Evolutionary conservation across 2,113 vertebrate species (phyloP).

Genomic region (Stigmatopora argus): DNA sequence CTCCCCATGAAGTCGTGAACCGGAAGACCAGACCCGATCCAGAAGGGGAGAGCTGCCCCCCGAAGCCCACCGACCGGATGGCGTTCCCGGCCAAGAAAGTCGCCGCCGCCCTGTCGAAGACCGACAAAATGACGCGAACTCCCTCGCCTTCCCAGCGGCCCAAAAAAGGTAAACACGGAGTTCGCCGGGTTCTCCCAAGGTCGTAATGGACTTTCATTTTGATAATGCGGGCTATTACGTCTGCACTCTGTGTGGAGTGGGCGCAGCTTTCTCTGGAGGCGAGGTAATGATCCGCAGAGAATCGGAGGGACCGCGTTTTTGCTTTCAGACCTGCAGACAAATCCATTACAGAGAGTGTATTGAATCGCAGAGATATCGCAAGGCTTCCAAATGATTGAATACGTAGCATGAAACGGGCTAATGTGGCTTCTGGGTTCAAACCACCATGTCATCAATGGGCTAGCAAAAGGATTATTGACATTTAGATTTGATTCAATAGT

Average conservation of each 20-base stretch:
- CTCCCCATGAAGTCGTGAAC: constrained; percentile 39
- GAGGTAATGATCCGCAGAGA: constrained; percentile 15
- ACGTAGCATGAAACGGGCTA: not conserved
- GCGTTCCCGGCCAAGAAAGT: constrained; percentile 46
- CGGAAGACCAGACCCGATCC: constrained; percentile 42
- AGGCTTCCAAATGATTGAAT: too few relatives aligned
- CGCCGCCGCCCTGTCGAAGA: constrained; percentile 37
- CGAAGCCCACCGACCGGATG: constrained; percentile 34
- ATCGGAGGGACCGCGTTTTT: constrained; percentile 30
- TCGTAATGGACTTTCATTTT: constrained; percentile 12
- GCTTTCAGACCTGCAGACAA: constrained; percentile 35
- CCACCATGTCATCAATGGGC: too few relatives aligned
- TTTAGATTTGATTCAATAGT: too few relatives aligned
- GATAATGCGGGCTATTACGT: constrained; percentile 20
- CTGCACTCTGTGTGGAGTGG: constrained; percentile 17
- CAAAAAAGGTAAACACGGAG: constrained; percentile 44
- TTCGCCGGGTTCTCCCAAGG: not conserved
- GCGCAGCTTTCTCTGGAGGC: constrained; percentile 25
- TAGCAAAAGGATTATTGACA: too few relatives aligned
- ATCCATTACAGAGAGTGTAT: constrained; percentile 28
- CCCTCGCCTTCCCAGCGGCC: constrained; percentile 46
- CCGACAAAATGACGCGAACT: constrained; percentile 45
- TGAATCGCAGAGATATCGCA: not conserved
- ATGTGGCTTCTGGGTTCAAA: not conserved
- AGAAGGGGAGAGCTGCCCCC: constrained; percentile 55